Evolutionary conservation across 2,888 invertebrate species (phyloP).

Genomic region (Branchipolynoe longqiensis): DNA sequence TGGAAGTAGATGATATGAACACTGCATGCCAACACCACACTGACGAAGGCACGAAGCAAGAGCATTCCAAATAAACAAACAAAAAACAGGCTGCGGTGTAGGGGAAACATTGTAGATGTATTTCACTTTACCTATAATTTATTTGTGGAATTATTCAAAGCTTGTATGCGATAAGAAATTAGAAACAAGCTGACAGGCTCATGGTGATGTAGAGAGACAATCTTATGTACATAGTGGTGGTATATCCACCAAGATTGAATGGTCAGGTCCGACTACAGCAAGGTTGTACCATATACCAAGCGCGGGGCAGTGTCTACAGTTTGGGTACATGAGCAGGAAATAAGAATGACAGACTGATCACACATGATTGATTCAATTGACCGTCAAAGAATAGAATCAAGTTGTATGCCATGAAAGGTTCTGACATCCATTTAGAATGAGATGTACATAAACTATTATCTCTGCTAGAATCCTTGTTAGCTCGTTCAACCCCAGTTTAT

Average conservation of each 20-base stretch:
- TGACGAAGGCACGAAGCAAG: constrained; percentile 25
- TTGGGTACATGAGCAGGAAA: too few species aligned
- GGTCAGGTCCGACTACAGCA: not conserved
- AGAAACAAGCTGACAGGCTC: not conserved
- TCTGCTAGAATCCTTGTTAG: too few species aligned
- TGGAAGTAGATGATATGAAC: too few species aligned
- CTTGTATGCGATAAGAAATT: constrained; percentile 22
- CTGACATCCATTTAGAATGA: too few species aligned
- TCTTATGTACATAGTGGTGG: constrained; percentile 5
- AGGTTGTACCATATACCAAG: constrained; percentile 14
- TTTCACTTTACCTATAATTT: constrained; percentile 32
- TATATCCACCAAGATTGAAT: not conserved
- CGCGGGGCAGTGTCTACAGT: not conserved
- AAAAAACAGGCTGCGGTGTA: constrained; percentile 29
- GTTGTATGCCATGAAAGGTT: too few species aligned
- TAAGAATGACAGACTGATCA: too few species aligned
- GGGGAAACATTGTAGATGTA: constrained; percentile 39
- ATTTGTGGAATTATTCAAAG: constrained; percentile 23
- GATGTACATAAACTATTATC: too few species aligned
- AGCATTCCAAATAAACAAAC: constrained; percentile 48
- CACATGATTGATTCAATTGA: too few species aligned
- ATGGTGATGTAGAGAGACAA: constrained; percentile 20
- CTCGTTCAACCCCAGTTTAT: too few species aligned
- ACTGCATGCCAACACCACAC: not conserved
- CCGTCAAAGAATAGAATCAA: too few species aligned